Percentiles rank a stretch among this genome's conserved stretches.
phyloP scores from a whole-genome alignment of 1,140 invertebrate genomes.

The Pseudobourletiella spinata region DNA sequence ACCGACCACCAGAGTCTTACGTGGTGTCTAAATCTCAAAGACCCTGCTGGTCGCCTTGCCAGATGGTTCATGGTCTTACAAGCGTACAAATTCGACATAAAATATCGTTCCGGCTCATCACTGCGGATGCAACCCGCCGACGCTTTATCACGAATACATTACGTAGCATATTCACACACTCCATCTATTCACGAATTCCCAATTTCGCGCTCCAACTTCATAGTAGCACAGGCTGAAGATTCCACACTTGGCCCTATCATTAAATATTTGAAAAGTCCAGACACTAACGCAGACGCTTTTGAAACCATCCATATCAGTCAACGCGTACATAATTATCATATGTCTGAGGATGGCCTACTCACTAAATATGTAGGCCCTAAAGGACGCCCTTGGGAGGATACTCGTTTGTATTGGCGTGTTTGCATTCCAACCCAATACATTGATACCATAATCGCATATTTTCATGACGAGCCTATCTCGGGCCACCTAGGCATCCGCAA shows the following conservation, averaged over 20 bases:
- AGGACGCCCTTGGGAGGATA: constrained; percentile 8
- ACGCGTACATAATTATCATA: not conserved
- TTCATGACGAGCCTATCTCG: not conserved
- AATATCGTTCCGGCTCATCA: constrained; percentile 37
- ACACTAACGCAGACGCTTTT: not conserved
- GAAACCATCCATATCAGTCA: not conserved
- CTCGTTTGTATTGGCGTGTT: not conserved
- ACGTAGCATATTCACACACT: not conserved
- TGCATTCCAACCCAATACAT: constrained; percentile 24
- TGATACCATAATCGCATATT: constrained; percentile 24
- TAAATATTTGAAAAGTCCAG: too few species aligned
- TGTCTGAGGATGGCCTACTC: constrained; percentile 1
- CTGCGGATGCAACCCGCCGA: constrained; percentile 33
- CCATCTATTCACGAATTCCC: not conserved
- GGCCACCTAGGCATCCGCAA: constrained; percentile 12
- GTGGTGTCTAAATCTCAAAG: constrained; percentile 41
- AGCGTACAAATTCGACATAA: constrained; percentile 41
- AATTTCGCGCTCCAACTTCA: not conserved
- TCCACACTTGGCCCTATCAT: not conserved
- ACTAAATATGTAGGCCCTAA: constrained; percentile 4
- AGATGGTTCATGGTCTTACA: constrained; percentile 42
- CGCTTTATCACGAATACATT: constrained; percentile 2
- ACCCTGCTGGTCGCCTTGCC: constrained; percentile 41
- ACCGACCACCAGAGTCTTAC: constrained; percentile 40
- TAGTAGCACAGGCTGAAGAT: not conserved